Percentiles rank a stretch among this genome's conserved stretches.
phyloP scores from a whole-genome alignment of 2,888 invertebrate genomes.

The Acronicta leporina region DNA sequence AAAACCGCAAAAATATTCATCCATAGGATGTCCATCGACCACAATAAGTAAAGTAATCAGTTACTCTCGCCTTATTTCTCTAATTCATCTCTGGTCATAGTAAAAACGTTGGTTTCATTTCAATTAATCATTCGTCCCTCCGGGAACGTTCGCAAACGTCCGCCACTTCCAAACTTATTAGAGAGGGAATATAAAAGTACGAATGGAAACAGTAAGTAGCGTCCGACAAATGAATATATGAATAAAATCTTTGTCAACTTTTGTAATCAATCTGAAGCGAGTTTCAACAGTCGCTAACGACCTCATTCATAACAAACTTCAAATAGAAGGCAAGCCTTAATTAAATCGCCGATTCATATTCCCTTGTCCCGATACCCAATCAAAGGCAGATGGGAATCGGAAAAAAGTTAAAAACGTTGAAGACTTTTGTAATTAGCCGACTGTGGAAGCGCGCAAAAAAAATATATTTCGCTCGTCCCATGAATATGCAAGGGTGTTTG shows the following conservation, averaged over 20 bases:
- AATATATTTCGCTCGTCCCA: slow-evolving; percentile 57
- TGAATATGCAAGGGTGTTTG: slow-evolving; percentile 64
- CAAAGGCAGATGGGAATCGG: slow-evolving; percentile 57
- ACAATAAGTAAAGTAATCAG: slow-evolving; percentile 45
- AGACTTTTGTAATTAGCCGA: slow-evolving; percentile 67
- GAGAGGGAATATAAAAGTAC: slow-evolving; percentile 52
- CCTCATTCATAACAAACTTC: slow-evolving; percentile 57
- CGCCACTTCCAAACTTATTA: slow-evolving; percentile 58
- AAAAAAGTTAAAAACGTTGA: slow-evolving; percentile 68
- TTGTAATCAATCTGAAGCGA: slow-evolving; percentile 58
- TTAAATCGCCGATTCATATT: slow-evolving; percentile 74
- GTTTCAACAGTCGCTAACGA: slow-evolving; percentile 56
- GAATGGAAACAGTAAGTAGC: slow-evolving; percentile 57
- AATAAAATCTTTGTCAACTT: slow-evolving; percentile 62
- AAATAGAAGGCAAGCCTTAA: slow-evolving; percentile 60
- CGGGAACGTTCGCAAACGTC: slow-evolving; percentile 39
- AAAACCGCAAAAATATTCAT: slow-evolving; percentile 48
- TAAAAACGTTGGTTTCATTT: slow-evolving; percentile 50
- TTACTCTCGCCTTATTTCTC: slow-evolving; percentile 46
- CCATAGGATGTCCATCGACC: slow-evolving; percentile 47
- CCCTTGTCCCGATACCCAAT: slow-evolving; percentile 62
- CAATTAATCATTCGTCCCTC: slow-evolving; percentile 55
- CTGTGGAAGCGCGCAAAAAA: slow-evolving; percentile 54
- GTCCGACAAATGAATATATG: slow-evolving; percentile 58
- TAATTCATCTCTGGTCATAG: slow-evolving; percentile 50